Percentiles rank a stretch among this genome's conserved stretches.
Evolutionary conservation across 2,113 vertebrate genomes (phyloP).

Genomic region (Mellivora capensis): DNA sequence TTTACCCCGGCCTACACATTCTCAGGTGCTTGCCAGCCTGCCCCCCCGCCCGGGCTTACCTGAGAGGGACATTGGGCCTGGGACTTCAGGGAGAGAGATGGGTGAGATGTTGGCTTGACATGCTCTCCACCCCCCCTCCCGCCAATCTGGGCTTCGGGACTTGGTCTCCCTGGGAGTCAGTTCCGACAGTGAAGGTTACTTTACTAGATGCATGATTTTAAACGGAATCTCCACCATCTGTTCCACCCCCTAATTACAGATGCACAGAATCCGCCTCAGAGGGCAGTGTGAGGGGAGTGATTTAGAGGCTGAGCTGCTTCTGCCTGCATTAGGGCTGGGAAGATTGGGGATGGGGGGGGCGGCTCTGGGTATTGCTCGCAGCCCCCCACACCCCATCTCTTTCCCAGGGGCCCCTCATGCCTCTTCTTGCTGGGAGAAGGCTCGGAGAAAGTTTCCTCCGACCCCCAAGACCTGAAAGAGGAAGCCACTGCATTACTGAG

Average conservation of each 20-base stretch:
- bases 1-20: not conserved
- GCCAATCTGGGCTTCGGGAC: constrained; percentile 49
- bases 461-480: constrained; percentile 23
- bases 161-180: constrained; percentile 74
- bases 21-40: not conserved
- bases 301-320: constrained; percentile 83
- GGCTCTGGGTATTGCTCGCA: constrained; percentile 24
- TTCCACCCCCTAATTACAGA: constrained; percentile 88
- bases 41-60: not conserved
- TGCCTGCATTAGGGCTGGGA: constrained; percentile 74
- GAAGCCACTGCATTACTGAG: not conserved
- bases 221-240: constrained; percentile 87
- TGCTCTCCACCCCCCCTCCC: not conserved
- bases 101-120: constrained; percentile 21
- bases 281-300: constrained; percentile 84
- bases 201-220: constrained; percentile 88
- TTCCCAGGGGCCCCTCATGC: not conserved
- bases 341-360: not conserved
- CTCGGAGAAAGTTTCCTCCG: not conserved
- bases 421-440: constrained; percentile 29
- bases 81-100: not conserved
- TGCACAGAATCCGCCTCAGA: constrained; percentile 83
- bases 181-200: constrained; percentile 87
- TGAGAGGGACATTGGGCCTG: constrained; percentile 33
- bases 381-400: constrained; percentile 11